phyloP scores from a whole-genome alignment of 1,140 invertebrate species.

The Drosophila biarmipes region DNA sequence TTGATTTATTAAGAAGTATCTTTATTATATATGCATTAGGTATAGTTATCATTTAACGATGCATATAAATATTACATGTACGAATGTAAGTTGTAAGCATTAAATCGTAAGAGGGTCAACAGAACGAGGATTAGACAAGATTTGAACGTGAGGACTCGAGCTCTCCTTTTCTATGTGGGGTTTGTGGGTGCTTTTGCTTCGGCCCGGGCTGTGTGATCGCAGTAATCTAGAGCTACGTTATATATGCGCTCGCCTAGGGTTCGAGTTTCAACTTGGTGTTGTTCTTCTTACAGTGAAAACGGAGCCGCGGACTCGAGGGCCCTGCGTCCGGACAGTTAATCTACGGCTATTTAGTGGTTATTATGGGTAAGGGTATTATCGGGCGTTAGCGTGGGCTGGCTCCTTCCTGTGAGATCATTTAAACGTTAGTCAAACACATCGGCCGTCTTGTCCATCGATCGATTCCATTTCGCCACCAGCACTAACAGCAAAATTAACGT shows the following conservation, averaged over 20 bases:
- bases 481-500: constrained; percentile 45
- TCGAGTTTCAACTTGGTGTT: constrained; percentile 72
- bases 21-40: constrained; percentile 74
- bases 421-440: constrained; percentile 50
- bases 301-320: constrained; percentile 23
- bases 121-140: constrained; percentile 57
- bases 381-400: constrained; percentile 43
- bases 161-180: neutral
- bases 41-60: constrained; percentile 74
- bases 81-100: constrained; percentile 71
- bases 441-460: constrained; percentile 39
- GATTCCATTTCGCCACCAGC: constrained; percentile 47
- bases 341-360: constrained; percentile 50
- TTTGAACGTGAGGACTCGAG: constrained; percentile 31
- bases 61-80: constrained; percentile 78
- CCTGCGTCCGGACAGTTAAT: constrained; percentile 37
- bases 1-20: constrained; percentile 76
- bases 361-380: constrained; percentile 46
- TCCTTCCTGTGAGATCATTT: constrained; percentile 75
- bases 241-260: constrained; percentile 22
- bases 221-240: constrained; percentile 48
- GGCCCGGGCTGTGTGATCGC: constrained; percentile 36
- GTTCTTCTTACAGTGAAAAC: constrained; percentile 72
- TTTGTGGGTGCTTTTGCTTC: constrained; percentile 12
- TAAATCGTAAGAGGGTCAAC: constrained; percentile 61